A percentile compares a stretch with the other conserved stretches of the same genome.
These are phyloP conservation scores for Rousettus madagascariensis DNA, from an alignment of 2,797 vertebrate genomes.

Conservation along the genomic window DNA sequence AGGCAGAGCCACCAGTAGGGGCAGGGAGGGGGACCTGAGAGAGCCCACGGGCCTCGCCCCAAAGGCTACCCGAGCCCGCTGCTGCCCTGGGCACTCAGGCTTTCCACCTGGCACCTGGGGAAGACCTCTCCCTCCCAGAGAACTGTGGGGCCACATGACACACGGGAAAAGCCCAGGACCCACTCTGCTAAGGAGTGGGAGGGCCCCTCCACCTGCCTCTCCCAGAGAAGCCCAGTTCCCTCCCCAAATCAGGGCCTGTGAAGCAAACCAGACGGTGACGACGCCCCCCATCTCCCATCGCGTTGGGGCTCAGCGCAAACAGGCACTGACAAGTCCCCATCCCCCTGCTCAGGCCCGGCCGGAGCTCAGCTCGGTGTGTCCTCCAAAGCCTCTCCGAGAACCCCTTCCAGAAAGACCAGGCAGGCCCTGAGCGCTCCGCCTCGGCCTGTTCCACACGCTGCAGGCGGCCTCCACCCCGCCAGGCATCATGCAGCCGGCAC, in stretches of 20 bases:
- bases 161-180: not conserved
- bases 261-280: not conserved
- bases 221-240: not conserved
- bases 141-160: not conserved
- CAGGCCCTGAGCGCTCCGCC: not conserved
- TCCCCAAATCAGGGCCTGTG: not conserved
- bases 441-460: not conserved
- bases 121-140: too few relatives aligned
- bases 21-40: not conserved
- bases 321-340: not conserved
- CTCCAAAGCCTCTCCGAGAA: not conserved
- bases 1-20: too few relatives aligned
- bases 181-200: not conserved
- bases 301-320: not conserved
- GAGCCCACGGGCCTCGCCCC: not conserved
- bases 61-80: not conserved
- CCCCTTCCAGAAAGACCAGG: not conserved
- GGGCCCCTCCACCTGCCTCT: rapidly evolving
- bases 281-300: too few relatives aligned
- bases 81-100: not conserved
- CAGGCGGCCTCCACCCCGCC: not conserved
- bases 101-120: not conserved
- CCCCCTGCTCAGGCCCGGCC: not conserved
- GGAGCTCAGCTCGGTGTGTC: not conserved
- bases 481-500: not conserved